These are phyloP conservation scores for Oncorhynchus keta DNA, from an alignment of 2,113 vertebrate species.

Conservation along the genomic window DNA sequence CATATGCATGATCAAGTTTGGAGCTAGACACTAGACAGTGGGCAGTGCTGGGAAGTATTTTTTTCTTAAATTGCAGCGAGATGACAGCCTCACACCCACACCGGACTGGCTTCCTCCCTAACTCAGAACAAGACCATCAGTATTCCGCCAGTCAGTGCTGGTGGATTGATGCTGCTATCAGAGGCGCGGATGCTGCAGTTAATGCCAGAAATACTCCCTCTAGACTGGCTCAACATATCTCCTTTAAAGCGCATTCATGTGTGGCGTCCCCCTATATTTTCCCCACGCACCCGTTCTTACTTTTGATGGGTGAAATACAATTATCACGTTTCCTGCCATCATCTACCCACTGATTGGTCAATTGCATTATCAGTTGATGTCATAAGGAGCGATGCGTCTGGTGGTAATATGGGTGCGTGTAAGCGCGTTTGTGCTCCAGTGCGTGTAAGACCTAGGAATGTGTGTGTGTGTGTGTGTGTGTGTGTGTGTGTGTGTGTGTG, in stretches of 20 bases:
- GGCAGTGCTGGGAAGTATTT: slow-evolving; percentile 20
- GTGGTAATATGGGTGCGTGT: neutral
- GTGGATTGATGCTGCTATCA: slow-evolving; percentile 34
- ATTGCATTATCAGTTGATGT: slow-evolving; percentile 77
- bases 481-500: slow-evolving; percentile 14
- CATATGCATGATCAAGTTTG: slow-evolving; percentile 28
- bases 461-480: neutral
- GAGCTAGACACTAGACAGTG: slow-evolving; percentile 1
- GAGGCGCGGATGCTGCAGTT: slow-evolving; percentile 41
- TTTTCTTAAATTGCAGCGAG: slow-evolving; percentile 28
- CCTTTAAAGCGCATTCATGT: slow-evolving; percentile 14
- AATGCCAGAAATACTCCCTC: slow-evolving; percentile 13
- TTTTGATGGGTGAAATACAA: slow-evolving; percentile 81
- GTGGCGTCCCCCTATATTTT: slow-evolving; percentile 1
- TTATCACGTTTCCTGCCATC: slow-evolving; percentile 85
- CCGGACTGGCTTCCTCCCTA: slow-evolving; percentile 54
- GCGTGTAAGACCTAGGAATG: slow-evolving; percentile 13
- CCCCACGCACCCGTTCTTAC: neutral
- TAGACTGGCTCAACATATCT: slow-evolving; percentile 17
- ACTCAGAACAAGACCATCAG: slow-evolving; percentile 46
- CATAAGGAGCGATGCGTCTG: slow-evolving; percentile 29
- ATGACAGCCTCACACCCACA: slow-evolving; percentile 53
- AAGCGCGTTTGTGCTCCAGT: slow-evolving; percentile 3
- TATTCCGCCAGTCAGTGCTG: slow-evolving; percentile 52
- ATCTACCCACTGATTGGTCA: slow-evolving; percentile 82